phyloP scores from a whole-genome alignment of 2,113 vertebrate genomes.

The Mellivora capensis region DNA sequence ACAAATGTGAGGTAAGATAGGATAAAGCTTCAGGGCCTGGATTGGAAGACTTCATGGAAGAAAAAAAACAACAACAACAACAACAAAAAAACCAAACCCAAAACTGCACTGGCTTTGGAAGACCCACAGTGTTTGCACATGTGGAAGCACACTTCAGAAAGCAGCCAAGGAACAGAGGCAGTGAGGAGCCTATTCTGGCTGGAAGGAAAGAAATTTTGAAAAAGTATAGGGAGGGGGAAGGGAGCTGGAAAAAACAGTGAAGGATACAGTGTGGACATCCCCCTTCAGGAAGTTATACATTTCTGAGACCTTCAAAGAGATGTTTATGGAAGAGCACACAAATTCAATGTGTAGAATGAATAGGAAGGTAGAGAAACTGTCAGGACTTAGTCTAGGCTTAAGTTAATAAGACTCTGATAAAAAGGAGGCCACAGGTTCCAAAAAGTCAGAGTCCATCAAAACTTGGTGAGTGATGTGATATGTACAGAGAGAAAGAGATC shows the following conservation, averaged over 20 bases:
- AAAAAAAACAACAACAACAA: not conserved
- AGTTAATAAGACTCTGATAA: not conserved
- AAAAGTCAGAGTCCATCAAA: not conserved
- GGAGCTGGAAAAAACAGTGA: not conserved
- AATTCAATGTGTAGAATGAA: not conserved
- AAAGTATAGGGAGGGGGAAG: too few relatives aligned
- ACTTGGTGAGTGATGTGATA: not conserved
- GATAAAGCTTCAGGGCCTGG: not conserved
- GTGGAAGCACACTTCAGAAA: not conserved
- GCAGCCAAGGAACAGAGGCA: not conserved
- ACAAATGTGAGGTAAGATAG: not conserved
- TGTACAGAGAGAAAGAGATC: not conserved
- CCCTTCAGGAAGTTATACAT: not conserved
- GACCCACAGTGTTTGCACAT: not conserved
- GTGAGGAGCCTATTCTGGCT: not conserved
- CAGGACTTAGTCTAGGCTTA: not conserved
- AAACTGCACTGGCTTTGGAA: not conserved
- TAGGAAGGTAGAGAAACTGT: not conserved
- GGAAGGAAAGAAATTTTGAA: not conserved
- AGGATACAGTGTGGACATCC: not conserved
- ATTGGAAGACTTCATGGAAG: not conserved
- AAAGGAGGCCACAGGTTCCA: not conserved
- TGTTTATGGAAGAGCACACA: not conserved
- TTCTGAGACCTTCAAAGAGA: not conserved
- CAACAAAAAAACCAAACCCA: rapidly evolving